Conservation (phyloP, 2,113 vertebrate species). For the Aptenodytes patagonicus region DNA sequence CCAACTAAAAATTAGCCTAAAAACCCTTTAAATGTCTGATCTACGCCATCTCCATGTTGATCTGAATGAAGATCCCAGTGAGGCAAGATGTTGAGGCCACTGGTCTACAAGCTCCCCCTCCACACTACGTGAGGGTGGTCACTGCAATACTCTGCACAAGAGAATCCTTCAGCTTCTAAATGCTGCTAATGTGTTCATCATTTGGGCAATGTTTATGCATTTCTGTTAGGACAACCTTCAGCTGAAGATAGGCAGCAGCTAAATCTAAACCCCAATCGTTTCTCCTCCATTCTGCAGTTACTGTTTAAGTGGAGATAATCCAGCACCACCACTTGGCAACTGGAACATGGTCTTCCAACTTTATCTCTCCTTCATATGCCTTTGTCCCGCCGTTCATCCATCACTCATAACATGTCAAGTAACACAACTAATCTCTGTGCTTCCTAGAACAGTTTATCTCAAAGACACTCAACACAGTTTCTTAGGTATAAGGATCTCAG, state of each 20-base stretch:
- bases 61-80: neutral
- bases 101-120: neutral
- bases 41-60: neutral
- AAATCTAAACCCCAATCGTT: neutral
- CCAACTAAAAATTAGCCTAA: neutral
- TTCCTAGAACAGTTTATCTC: constrained; percentile 78
- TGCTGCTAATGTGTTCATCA: accelerated
- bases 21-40: neutral
- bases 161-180: neutral
- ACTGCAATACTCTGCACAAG: neutral
- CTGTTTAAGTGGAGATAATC: constrained; percentile 51
- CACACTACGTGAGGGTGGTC: neutral
- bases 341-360: constrained; percentile 37
- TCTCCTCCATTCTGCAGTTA: constrained; percentile 1
- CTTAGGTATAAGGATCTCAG: constrained; percentile 58
- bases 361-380: constrained; percentile 78
- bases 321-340: constrained; percentile 48
- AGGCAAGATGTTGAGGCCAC: neutral
- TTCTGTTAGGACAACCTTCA: neutral
- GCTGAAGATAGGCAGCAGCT: neutral
- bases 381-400: constrained; percentile 65
- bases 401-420: constrained; percentile 76
- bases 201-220: neutral
- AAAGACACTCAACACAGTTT: constrained; percentile 65
- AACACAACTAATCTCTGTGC: constrained; percentile 74